Conservation (phyloP, 1,140 invertebrate genomes). For the Monochamus saltuarius region DNA sequence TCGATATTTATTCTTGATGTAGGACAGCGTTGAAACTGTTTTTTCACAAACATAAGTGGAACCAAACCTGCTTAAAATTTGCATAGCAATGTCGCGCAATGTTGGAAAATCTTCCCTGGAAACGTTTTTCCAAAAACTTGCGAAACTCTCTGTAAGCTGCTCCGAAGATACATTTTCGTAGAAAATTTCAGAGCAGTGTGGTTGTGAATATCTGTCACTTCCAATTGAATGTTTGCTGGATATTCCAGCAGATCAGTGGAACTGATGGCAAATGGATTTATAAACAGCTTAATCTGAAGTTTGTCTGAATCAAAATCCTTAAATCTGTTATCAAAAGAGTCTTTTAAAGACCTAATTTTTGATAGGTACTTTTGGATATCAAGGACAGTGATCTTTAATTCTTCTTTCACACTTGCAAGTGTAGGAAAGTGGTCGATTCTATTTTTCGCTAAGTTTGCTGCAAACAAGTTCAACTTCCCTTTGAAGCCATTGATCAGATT, state of each 20-base stretch:
- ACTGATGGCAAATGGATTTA: slow-evolving; percentile 2
- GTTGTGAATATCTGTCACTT: not conserved
- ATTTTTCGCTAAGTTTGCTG: not conserved
- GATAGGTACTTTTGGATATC: too few species aligned
- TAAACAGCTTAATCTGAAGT: not conserved
- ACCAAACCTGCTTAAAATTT: too few species aligned
- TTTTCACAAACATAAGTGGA: too few species aligned
- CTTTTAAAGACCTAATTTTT: too few species aligned
- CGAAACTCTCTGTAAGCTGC: not conserved
- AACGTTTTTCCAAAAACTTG: slow-evolving; percentile 1
- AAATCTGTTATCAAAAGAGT: too few species aligned
- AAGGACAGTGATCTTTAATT: not conserved
- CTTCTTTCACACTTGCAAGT: not conserved
- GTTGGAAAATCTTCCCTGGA: slow-evolving; percentile 4
- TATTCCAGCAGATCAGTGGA: not conserved
- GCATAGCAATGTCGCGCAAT: not conserved
- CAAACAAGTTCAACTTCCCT: not conserved
- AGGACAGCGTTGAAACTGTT: too few species aligned
- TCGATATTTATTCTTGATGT: too few species aligned
- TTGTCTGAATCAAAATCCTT: too few species aligned
- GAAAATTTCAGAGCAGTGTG: not conserved
- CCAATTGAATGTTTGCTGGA: slow-evolving; percentile 1
- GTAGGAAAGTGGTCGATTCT: not conserved
- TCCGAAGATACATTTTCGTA: too few species aligned
- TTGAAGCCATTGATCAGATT: not conserved